These are phyloP conservation scores for Eupristina koningsbergeri DNA, from an alignment of 1,140 invertebrate species.

Conservation along the genomic window DNA sequence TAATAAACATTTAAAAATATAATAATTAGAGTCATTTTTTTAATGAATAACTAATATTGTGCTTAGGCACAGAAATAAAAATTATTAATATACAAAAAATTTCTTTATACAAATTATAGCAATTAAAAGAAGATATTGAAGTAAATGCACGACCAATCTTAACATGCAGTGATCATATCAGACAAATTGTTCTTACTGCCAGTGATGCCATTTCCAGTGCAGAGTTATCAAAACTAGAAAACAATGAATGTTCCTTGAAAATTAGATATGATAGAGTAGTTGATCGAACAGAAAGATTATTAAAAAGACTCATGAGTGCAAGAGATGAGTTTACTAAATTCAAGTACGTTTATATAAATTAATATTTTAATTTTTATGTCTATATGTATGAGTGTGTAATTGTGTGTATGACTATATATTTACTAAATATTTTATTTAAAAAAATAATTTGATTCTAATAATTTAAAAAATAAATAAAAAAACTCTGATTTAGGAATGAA, in stretches of 20 bases:
- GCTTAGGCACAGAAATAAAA: too few species aligned
- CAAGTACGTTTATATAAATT: constrained; percentile 72
- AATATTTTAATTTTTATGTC: not conserved
- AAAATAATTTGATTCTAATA: too few species aligned
- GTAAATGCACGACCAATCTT: constrained; percentile 88
- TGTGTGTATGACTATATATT: too few species aligned
- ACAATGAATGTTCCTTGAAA: constrained; percentile 87
- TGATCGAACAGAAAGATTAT: constrained; percentile 84
- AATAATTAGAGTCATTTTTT: too few species aligned
- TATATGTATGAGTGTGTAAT: too few species aligned
- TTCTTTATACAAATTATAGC: constrained; percentile 73
- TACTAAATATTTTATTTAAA: too few species aligned
- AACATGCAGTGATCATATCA: constrained; percentile 88
- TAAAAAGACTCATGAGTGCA: constrained; percentile 84
- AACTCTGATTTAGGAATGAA: constrained; percentile 77
- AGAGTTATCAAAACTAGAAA: constrained; percentile 89
- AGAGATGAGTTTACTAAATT: constrained; percentile 92
- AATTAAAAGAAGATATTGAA: constrained; percentile 92
- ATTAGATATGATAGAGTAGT: constrained; percentile 86
- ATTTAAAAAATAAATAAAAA: too few species aligned
- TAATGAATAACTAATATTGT: too few species aligned
- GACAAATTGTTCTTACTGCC: constrained; percentile 89
- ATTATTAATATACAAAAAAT: constrained; percentile 4
- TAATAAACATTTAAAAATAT: too few species aligned
- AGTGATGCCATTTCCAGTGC: constrained; percentile 91